These are phyloP conservation scores for Saccopteryx bilineata DNA, from an alignment of 2,113 vertebrate species.

Conservation along the genomic window DNA sequence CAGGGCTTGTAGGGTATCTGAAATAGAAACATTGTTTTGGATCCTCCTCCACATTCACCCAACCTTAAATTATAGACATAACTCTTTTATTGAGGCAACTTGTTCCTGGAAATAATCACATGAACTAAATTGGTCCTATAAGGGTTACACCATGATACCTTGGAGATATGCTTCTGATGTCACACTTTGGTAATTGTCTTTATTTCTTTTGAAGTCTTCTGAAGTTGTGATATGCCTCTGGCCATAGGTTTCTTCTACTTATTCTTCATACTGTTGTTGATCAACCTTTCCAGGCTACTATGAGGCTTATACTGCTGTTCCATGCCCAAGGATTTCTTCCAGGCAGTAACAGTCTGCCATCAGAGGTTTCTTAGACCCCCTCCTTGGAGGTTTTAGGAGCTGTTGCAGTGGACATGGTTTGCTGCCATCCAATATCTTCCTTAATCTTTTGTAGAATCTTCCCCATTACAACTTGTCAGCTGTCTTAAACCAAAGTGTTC, in stretches of 20 bases:
- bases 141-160: not conserved
- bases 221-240: not conserved
- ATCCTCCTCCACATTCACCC: not conserved
- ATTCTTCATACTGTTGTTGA: not conserved
- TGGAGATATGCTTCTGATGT: not conserved
- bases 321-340: not conserved
- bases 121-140: not conserved
- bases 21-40: conserved; percentile 31
- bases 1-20: not conserved
- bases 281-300: not conserved
- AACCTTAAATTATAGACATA: not conserved
- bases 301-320: not conserved
- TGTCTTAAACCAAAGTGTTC: not conserved
- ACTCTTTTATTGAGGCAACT: not conserved
- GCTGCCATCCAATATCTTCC: not conserved
- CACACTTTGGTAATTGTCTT: not conserved
- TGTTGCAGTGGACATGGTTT: not conserved
- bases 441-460: not conserved
- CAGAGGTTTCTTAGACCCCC: not conserved
- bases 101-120: not conserved
- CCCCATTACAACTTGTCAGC: not conserved
- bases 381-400: not conserved
- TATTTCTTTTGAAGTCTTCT: not conserved
- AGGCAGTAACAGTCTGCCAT: not conserved
- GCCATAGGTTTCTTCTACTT: not conserved